These are phyloP conservation scores for Leucoraja ocellata DNA, from an alignment of 2,797 vertebrate genomes.

Conservation along the genomic window DNA sequence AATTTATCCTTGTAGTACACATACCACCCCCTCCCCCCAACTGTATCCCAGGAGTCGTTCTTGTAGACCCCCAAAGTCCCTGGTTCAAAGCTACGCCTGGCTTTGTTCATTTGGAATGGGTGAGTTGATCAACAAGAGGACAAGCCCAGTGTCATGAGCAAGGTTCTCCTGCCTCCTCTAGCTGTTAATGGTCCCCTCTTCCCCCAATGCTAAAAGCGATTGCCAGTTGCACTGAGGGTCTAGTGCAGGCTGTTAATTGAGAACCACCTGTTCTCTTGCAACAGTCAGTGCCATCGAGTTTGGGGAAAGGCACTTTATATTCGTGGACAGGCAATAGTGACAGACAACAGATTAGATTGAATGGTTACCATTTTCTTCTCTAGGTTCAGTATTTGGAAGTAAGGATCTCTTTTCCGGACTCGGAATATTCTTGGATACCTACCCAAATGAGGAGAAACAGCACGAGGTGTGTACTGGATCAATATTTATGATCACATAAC, in stretches of 20 bases:
- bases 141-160: no score
- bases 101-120: no score
- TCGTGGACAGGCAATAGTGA: neutral
- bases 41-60: no score
- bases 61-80: no score
- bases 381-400: slow-evolving; percentile 94
- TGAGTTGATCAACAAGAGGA: no score
- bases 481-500: no score
- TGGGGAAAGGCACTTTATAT: neutral
- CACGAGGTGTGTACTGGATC: slow-evolving; percentile 70
- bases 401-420: slow-evolving; percentile 88
- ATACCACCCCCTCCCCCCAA: no score
- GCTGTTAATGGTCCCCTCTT: no score
- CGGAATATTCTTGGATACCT: slow-evolving; percentile 92
- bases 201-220: neutral
- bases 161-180: no score
- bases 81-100: no score
- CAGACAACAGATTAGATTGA: neutral
- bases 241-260: neutral
- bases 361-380: slow-evolving; percentile 36
- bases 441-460: slow-evolving; percentile 93
- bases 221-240: slow-evolving; percentile 43
- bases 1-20: no score
- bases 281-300: neutral
- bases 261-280: fast-evolving